Conservation (phyloP, 2,797 vertebrate genomes). For the Neostethus bicornis region DNA sequence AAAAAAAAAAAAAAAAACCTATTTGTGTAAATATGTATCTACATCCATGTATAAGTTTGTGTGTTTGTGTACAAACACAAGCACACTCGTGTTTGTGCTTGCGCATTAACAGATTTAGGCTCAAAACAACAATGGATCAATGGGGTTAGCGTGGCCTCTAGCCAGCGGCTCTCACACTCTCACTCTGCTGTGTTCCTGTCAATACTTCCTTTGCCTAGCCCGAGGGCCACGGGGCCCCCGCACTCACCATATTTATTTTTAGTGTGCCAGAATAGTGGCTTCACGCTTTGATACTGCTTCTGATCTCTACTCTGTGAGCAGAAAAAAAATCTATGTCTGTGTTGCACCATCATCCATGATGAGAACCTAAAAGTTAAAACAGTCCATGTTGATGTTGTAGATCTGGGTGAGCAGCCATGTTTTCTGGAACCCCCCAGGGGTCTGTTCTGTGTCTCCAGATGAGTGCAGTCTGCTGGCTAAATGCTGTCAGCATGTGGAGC, state of each 20-base stretch:
- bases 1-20: slow-evolving; percentile 24
- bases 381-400: too few relatives aligned
- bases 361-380: too few relatives aligned
- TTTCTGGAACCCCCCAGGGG: too few relatives aligned
- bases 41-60: slow-evolving; percentile 26
- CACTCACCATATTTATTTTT: slow-evolving; percentile 70
- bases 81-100: slow-evolving; percentile 4
- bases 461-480: too few relatives aligned
- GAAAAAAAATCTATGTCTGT: too few relatives aligned
- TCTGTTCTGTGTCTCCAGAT: too few relatives aligned
- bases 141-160: slow-evolving; percentile 72
- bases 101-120: slow-evolving; percentile 40
- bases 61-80: background rate
- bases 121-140: slow-evolving; percentile 74
- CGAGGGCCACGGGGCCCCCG: slow-evolving; percentile 51
- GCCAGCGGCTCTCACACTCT: slow-evolving; percentile 67
- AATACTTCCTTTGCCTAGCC: slow-evolving; percentile 67
- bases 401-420: too few relatives aligned
- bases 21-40: slow-evolving; percentile 3
- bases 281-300: slow-evolving; percentile 28
- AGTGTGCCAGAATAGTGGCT: slow-evolving; percentile 50
- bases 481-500: too few relatives aligned
- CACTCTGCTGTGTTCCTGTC: slow-evolving; percentile 55
- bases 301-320: slow-evolving; percentile 13
- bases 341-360: too few relatives aligned